These are phyloP conservation scores for Pangasius sanitwongsei DNA, from an alignment of 2,797 vertebrate species.

Conservation along the genomic window DNA sequence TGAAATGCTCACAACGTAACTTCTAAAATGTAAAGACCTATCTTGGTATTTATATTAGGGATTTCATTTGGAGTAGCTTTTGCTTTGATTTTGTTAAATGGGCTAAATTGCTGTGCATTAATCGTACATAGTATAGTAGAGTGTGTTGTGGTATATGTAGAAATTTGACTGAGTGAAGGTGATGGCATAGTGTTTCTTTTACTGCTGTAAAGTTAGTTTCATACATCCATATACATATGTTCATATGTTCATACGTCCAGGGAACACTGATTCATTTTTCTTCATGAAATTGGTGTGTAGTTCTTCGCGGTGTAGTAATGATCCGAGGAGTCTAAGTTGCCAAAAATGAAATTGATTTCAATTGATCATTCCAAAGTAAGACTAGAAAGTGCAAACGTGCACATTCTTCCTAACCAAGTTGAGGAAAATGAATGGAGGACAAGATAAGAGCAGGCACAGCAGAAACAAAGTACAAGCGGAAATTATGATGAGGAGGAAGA, in stretches of 20 bases:
- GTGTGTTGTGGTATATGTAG: background rate
- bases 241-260: slow-evolving; percentile 15
- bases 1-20: background rate
- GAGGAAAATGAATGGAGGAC: slow-evolving; percentile 34
- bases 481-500: background rate
- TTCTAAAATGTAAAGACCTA: background rate
- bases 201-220: background rate
- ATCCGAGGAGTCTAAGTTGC: slow-evolving; percentile 27
- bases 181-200: slow-evolving; percentile 7
- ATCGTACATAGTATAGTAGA: background rate
- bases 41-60: background rate
- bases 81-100: background rate
- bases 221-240: background rate
- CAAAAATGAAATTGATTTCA: slow-evolving; percentile 50
- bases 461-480: slow-evolving; percentile 11
- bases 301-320: slow-evolving; percentile 30
- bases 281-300: slow-evolving; percentile 18
- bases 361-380: slow-evolving; percentile 42
- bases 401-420: slow-evolving; percentile 36
- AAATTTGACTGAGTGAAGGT: background rate
- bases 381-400: slow-evolving; percentile 32
- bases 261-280: slow-evolving; percentile 36
- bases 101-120: background rate
- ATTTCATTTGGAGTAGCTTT: background rate
- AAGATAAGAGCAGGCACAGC: slow-evolving; percentile 35